phyloP scores from a whole-genome alignment of 2,797 vertebrate species.

The Carduelis carduelis region DNA sequence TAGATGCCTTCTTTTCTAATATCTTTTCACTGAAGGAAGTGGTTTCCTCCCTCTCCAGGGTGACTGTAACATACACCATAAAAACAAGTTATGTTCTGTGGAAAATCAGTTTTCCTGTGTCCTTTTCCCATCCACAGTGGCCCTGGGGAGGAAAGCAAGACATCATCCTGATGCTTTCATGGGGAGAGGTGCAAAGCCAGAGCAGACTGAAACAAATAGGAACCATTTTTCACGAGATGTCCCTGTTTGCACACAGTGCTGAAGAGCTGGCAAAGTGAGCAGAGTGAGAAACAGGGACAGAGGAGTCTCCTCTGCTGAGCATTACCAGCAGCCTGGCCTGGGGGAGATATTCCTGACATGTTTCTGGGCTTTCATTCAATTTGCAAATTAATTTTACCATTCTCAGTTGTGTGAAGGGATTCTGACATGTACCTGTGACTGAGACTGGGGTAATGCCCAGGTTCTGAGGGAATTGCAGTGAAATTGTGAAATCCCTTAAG shows the following conservation, averaged over 20 bases:
- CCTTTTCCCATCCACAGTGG: background rate
- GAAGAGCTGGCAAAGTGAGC: background rate
- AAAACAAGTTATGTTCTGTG: background rate
- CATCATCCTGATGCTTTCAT: accelerated
- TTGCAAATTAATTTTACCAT: background rate
- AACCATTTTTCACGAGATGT: background rate
- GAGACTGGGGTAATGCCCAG: background rate
- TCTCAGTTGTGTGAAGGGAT: background rate
- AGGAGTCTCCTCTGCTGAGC: background rate
- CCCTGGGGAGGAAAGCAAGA: background rate
- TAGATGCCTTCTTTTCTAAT: background rate
- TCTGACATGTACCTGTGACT: background rate
- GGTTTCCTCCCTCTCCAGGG: background rate
- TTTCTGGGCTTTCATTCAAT: constrained; percentile 34
- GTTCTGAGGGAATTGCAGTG: background rate
- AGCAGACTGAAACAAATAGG: background rate
- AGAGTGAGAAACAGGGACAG: background rate
- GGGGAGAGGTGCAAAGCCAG: background rate
- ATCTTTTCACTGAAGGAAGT: background rate
- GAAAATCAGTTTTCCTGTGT: background rate
- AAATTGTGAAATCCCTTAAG: constrained; percentile 33
- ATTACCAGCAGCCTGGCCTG: background rate
- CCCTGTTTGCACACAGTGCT: accelerated
- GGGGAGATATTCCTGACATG: background rate
- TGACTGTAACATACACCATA: background rate